Evolutionary conservation across 53 echinoderm and acorn worm genomes (phyloP), one percentile per base, ranked within the genome.

Genomic region (Arbacia lixula): DNA sequence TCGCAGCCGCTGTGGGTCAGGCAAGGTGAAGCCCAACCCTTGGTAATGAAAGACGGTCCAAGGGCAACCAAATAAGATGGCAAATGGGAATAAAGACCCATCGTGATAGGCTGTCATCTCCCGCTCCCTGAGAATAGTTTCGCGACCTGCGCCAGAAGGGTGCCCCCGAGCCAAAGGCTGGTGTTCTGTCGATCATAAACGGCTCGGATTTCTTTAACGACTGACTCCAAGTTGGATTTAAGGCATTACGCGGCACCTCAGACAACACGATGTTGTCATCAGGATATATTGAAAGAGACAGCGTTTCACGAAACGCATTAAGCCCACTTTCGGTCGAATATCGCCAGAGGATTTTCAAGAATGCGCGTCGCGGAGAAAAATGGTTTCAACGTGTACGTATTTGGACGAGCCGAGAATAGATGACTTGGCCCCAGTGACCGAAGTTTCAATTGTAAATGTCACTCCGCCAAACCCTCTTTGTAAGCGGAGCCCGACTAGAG

Each of bases 201-300:
- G 82, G 64, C 82, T 81, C 82, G 30, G 64, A 41, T 81, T 81
- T 81, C 82, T 81, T 63, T 64, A n/a, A 62, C 82, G 64, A 63
- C 63, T 30, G 82, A 39, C 82, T 81, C 63, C 82, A 63, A 42
- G n/a, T 43, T 62, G 82, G 82, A 81, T 81, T 81, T 62, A 81
- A 49, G 64, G 82, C 28, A 81, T 81, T 81, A 81, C 32, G 29
- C 82, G 82, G 82, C 78, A 77, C 82, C 82, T 81, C 62, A 49
- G 62, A 81, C 82, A 81, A 81, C 82, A 81, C 82, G 64, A 81
- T 81, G 82, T 81, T 81, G 82, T 81, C 82, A 81, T 81, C 82
- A 63, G 49, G 62, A 26, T 43, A 32, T 62, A 81, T 81, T 81
- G 82, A 63, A 81, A 32, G 32, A 62, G 82, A 81, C 64, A 63